Conservation (phyloP, 37 sponge, comb jelly and placozoan genomes). For the Dysidea cf. avara region DNA sequence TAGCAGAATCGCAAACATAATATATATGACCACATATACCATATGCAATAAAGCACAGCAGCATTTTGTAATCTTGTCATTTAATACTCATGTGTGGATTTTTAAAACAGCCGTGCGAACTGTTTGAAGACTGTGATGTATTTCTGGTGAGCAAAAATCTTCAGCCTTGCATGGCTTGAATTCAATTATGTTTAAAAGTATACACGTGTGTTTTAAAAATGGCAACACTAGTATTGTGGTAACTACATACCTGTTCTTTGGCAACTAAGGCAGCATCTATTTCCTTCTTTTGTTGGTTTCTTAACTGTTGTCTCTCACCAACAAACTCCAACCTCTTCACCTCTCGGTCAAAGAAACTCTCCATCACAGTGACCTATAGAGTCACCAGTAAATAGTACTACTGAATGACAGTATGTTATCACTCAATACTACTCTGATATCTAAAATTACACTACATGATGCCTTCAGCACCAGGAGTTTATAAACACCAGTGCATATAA, state of each 20-base stretch:
- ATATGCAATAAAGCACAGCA: too few relatives aligned
- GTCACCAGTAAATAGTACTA: neutral
- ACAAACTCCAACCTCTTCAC: slow-evolving; percentile 56
- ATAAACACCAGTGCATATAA: slow-evolving; percentile 8
- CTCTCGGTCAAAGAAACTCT: slow-evolving; percentile 84
- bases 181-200: too few relatives aligned
- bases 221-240: too few relatives aligned
- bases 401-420: slow-evolving; percentile 14
- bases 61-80: too few relatives aligned
- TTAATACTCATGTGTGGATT: too few relatives aligned
- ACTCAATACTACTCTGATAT: neutral
- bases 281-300: slow-evolving; percentile 59
- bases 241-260: too few relatives aligned
- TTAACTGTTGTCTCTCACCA: slow-evolving; percentile 13
- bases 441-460: neutral
- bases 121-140: too few relatives aligned
- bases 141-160: too few relatives aligned
- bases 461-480: neutral
- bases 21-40: neutral
- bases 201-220: too few relatives aligned
- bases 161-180: too few relatives aligned
- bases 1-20: neutral
- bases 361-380: slow-evolving; percentile 57
- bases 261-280: slow-evolving; percentile 15
- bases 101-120: too few relatives aligned